A percentile compares a stretch with the other conserved stretches of the same genome.
Evolutionary conservation across 2,797 vertebrate species (phyloP).

Genomic region (Aselliscus stoliczkanus): DNA sequence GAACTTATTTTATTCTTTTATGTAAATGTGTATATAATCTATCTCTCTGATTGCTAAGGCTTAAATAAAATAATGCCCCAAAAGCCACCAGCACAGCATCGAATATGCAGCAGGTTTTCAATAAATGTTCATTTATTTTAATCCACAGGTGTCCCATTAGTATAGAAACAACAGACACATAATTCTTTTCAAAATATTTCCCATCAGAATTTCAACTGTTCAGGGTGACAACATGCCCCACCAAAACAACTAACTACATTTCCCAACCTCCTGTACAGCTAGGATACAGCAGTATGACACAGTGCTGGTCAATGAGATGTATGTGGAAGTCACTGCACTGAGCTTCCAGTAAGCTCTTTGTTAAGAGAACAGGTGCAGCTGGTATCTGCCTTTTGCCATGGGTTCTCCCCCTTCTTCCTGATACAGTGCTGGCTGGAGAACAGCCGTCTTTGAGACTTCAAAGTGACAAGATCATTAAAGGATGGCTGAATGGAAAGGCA

Average conservation of each 20-base stretch:
- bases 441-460: neutral
- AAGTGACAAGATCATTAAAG: neutral
- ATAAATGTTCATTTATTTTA: neutral
- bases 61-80: neutral
- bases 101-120: neutral
- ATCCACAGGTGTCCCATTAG: neutral
- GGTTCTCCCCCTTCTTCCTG: neutral
- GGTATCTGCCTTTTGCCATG: neutral
- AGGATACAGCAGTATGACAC: neutral
- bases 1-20: neutral
- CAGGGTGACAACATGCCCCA: neutral
- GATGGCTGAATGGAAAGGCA: neutral
- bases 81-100: neutral
- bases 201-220: neutral
- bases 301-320: neutral
- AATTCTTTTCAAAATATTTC: slow-evolving; percentile 25
- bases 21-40: neutral
- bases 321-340: slow-evolving; percentile 3
- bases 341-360: slow-evolving; percentile 23
- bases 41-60: neutral
- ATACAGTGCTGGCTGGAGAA: neutral
- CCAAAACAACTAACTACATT: neutral
- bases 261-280: neutral
- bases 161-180: neutral
- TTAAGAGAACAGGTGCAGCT: neutral